These are phyloP conservation scores for Phaethon lepturus DNA, from an alignment of 2,113 vertebrate species.

Conservation along the genomic window DNA sequence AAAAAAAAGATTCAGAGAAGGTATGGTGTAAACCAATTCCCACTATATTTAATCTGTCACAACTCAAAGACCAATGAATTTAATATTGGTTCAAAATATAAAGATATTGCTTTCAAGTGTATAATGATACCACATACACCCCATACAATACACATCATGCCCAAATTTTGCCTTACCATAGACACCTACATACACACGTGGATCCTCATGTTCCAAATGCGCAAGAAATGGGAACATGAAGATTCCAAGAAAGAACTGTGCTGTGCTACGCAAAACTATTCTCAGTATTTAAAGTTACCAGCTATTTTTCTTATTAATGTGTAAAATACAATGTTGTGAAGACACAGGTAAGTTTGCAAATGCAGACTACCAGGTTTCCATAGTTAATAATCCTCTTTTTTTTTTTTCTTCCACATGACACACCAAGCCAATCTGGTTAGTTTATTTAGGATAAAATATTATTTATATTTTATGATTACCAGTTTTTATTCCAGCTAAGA, in stretches of 20 bases:
- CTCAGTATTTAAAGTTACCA: neutral
- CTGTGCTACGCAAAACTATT: no score
- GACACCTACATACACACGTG: neutral
- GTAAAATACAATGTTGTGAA: neutral
- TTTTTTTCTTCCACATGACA: neutral
- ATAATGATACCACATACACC: neutral
- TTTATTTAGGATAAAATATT: neutral
- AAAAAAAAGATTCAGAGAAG: neutral
- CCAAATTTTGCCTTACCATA: neutral
- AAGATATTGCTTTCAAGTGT: neutral
- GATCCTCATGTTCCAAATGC: neutral
- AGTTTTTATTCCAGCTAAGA: neutral
- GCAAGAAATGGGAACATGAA: neutral
- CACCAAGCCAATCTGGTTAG: neutral
- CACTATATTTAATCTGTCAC: neutral
- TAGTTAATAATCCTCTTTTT: neutral
- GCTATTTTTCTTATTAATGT: neutral
- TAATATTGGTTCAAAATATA: neutral
- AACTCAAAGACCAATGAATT: neutral
- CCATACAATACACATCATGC: neutral
- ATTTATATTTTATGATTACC: neutral
- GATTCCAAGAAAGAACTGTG: neutral
- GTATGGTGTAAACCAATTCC: neutral
- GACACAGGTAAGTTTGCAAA: neutral
- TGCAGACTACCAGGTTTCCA: neutral